These are phyloP conservation scores for Pantherophis alleghaniensis DNA, from an alignment of 2,797 vertebrate genomes.

Conservation along the genomic window DNA sequence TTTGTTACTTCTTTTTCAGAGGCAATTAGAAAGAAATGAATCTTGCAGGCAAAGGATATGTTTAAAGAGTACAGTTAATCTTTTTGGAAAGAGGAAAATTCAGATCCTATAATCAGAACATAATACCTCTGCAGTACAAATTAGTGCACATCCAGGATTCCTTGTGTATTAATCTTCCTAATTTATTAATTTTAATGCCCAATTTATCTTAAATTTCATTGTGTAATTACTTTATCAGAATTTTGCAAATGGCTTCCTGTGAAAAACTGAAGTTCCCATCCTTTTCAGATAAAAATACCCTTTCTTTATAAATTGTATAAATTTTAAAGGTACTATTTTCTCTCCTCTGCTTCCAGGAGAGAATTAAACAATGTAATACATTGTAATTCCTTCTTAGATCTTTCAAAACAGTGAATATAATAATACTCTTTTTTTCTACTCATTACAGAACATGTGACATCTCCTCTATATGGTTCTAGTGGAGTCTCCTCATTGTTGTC, in stretches of 20 bases:
- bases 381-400: neutral
- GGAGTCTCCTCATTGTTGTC: neutral
- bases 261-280: neutral
- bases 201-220: constrained; percentile 17
- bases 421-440: neutral
- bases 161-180: neutral
- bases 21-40: constrained; percentile 21
- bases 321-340: constrained; percentile 7
- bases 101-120: constrained; percentile 33
- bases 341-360: too few species aligned
- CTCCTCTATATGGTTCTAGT: neutral
- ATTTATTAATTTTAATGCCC: constrained; percentile 36
- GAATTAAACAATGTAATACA: neutral
- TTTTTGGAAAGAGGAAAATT: constrained; percentile 39
- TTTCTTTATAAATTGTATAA: neutral
- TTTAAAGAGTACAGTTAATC: constrained; percentile 3
- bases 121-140: constrained; percentile 35
- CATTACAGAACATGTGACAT: neutral
- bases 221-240: constrained; percentile 9
- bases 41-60: constrained; percentile 17
- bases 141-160: constrained; percentile 20
- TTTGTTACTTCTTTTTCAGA: neutral
- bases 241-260: neutral
- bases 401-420: neutral
- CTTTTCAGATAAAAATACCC: neutral